These are phyloP conservation scores for Lingula anatina DNA, from an alignment of 2,888 invertebrate genomes.

Conservation along the genomic window DNA sequence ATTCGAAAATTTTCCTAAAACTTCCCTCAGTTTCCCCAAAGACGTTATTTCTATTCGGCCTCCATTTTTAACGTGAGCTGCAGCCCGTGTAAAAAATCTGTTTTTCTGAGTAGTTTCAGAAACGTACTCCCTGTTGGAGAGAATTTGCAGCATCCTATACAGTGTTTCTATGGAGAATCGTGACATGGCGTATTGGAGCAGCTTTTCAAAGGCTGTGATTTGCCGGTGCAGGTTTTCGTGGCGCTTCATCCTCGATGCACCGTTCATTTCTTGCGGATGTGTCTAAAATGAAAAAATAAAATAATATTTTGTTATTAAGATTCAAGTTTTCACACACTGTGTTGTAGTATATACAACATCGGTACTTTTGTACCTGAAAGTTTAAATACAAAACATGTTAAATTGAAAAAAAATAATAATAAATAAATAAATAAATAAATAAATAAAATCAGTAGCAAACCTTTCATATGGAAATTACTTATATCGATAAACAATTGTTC, in stretches of 20 bases:
- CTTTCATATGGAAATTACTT: too few relatives aligned
- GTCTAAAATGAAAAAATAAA: constrained; percentile 4
- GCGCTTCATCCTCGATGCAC: neutral
- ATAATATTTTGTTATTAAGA: too few relatives aligned
- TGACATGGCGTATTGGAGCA: constrained; percentile 14
- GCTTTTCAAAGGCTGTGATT: constrained; percentile 15
- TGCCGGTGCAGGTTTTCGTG: constrained; percentile 7
- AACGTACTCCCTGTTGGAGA: too few relatives aligned
- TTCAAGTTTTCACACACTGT: too few relatives aligned
- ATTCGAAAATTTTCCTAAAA: neutral
- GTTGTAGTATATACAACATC: too few relatives aligned
- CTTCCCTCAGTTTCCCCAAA: neutral
- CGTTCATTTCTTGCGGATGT: neutral
- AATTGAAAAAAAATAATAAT: too few relatives aligned
- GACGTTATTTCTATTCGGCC: neutral
- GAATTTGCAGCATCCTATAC: constrained; percentile 9
- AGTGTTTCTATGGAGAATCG: constrained; percentile 14
- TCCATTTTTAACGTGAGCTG: neutral
- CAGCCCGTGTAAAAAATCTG: neutral
- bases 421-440: too few relatives aligned
- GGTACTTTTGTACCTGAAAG: too few relatives aligned
- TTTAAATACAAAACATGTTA: too few relatives aligned
- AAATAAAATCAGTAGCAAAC: too few relatives aligned
- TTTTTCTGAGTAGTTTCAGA: neutral
- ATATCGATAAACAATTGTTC: too few relatives aligned